Conservation (phyloP, 2,888 invertebrate species). For the Erannis defoliaria region DNA sequence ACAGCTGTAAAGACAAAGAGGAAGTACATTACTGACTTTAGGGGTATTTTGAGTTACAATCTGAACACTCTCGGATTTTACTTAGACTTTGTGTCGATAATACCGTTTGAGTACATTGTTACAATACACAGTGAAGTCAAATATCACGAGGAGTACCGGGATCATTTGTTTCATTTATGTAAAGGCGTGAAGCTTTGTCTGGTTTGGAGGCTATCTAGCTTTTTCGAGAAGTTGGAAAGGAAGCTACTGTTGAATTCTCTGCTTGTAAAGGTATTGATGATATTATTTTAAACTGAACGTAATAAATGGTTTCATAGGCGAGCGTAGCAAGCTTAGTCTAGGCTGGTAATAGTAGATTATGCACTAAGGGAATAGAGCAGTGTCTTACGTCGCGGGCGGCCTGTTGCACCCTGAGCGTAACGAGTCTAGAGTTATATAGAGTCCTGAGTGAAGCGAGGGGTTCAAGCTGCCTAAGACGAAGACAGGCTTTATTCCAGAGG, state of each 20-base stretch:
- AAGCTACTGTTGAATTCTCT: conserved; percentile 74
- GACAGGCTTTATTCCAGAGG: no score
- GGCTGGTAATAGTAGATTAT: no score
- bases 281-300: no score
- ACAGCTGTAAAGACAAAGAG: conserved; percentile 83
- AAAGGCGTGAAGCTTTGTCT: conserved; percentile 84
- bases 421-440: no score
- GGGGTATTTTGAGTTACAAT: conserved; percentile 71
- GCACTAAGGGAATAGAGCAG: no score
- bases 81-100: conserved; percentile 78
- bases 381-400: no score
- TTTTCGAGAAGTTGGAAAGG: conserved; percentile 77
- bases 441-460: no score
- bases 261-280: conserved; percentile 66
- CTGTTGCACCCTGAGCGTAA: no score
- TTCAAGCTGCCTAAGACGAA: no score
- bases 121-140: conserved; percentile 67
- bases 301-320: no score
- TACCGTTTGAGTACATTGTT: conserved; percentile 82
- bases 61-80: conserved; percentile 82
- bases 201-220: conserved; percentile 79
- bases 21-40: conserved; percentile 67
- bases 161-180: conserved; percentile 79
- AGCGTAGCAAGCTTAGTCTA: no score
- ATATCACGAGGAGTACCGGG: conserved; percentile 71